phyloP scores from a whole-genome alignment of 2,888 invertebrate genomes.

The Melanostoma scalare region DNA sequence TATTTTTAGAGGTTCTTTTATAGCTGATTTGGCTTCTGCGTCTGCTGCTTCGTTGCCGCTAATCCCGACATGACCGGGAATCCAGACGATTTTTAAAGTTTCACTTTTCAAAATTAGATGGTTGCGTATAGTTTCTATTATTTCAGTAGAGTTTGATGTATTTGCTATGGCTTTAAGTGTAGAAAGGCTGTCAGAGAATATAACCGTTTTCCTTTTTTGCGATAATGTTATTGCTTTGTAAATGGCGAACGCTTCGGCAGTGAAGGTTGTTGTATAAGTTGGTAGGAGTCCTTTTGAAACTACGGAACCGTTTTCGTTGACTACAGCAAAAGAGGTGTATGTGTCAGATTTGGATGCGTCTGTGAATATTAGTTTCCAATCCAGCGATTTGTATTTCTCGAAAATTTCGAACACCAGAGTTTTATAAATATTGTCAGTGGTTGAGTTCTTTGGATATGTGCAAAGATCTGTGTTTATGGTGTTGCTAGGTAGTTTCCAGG shows the following conservation, averaged over 20 bases:
- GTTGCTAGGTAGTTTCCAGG: not conserved
- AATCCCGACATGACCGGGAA: not conserved
- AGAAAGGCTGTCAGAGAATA: constrained; percentile 25
- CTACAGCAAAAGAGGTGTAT: constrained; percentile 7
- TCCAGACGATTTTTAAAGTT: constrained; percentile 23
- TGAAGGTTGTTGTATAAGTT: no score
- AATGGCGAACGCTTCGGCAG: not conserved
- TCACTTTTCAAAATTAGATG: constrained; percentile 1
- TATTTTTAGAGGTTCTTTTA: no score
- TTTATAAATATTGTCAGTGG: constrained; percentile 19
- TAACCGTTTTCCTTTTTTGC: constrained; percentile 5
- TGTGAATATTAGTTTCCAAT: constrained; percentile 6
- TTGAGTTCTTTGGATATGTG: constrained; percentile 24
- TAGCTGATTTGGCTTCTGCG: no score
- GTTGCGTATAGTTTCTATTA: constrained; percentile 12
- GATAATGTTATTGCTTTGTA: constrained; percentile 2
- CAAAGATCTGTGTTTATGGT: constrained; percentile 14
- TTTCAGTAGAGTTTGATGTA: constrained; percentile 4
- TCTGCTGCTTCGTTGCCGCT: no score
- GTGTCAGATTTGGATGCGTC: constrained; percentile 22
- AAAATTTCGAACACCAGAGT: constrained; percentile 5
- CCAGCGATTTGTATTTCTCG: not conserved
- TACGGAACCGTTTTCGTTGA: not conserved
- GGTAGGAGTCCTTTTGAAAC: not conserved
- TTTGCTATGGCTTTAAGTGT: constrained; percentile 6